A percentile compares a stretch with the other conserved stretches of the same genome.
Evolutionary conservation across 2,888 invertebrate genomes (phyloP).

Genomic region (Hybos culiciformis): DNA sequence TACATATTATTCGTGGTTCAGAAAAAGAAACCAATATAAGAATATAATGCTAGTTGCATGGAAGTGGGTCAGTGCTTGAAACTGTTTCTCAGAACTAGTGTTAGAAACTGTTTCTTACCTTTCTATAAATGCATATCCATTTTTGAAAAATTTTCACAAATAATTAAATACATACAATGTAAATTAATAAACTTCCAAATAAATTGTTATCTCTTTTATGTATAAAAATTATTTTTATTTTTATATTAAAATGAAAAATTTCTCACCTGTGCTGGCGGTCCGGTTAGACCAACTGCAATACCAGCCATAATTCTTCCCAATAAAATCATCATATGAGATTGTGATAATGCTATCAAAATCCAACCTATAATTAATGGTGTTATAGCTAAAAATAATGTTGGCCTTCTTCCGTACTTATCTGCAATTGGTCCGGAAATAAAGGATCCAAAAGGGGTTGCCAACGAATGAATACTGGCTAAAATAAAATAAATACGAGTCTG

Average conservation of each 20-base stretch:
- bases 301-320: slow-evolving; percentile 56
- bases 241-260: background rate
- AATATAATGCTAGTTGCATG: too few species aligned
- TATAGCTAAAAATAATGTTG: slow-evolving; percentile 48
- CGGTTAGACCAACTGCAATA: slow-evolving; percentile 56
- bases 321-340: slow-evolving; percentile 43
- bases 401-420: slow-evolving; percentile 53
- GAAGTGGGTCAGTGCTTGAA: too few species aligned
- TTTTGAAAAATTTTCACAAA: too few species aligned
- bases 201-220: too few species aligned
- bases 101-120: too few species aligned
- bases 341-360: slow-evolving; percentile 47
- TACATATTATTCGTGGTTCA: too few species aligned
- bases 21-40: too few species aligned
- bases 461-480: slow-evolving; percentile 62
- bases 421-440: slow-evolving; percentile 56
- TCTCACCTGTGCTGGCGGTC: slow-evolving; percentile 58
- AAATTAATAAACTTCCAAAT: too few species aligned
- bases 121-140: too few species aligned
- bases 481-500: slow-evolving; percentile 8
- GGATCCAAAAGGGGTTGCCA: slow-evolving; percentile 62
- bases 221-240: background rate
- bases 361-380: slow-evolving; percentile 55
- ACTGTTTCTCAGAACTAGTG: too few species aligned
- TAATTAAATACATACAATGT: too few species aligned